phyloP scores from a whole-genome alignment of 1,140 invertebrate genomes.

The Habropoda laboriosa region DNA sequence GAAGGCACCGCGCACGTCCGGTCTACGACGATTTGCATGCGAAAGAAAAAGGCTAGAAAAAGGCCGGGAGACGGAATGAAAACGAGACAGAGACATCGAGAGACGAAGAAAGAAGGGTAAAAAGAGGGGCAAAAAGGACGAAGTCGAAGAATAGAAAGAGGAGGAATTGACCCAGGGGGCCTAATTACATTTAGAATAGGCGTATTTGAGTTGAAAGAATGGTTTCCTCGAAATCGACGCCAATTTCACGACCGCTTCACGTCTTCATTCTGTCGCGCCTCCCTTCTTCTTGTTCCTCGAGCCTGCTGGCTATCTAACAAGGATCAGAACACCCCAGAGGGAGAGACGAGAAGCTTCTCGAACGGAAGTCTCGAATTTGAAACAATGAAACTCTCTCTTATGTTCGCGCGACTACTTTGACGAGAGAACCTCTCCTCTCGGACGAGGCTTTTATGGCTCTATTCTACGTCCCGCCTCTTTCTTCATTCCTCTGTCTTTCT shows the following conservation, averaged over 20 bases:
- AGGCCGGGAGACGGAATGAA: background rate
- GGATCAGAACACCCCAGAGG: background rate
- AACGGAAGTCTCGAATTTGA: conserved; percentile 73
- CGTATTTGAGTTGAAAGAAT: conserved; percentile 12
- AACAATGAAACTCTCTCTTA: conserved; percentile 45
- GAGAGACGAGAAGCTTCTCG: background rate
- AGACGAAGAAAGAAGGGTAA: background rate
- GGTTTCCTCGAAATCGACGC: conserved; percentile 9
- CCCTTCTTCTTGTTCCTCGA: background rate
- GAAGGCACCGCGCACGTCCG: conserved; percentile 31
- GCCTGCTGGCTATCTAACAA: conserved; percentile 1
- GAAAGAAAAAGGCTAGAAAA: conserved; percentile 5
- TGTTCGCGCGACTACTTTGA: no score
- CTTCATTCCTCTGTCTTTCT: background rate
- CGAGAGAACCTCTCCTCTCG: conserved; percentile 31
- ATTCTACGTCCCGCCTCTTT: conserved; percentile 31
- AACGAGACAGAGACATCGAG: background rate
- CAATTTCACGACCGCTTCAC: conserved; percentile 40
- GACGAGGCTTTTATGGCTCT: conserved; percentile 51
- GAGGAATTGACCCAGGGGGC: background rate
- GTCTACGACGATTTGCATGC: conserved; percentile 38
- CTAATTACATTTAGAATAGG: conserved; percentile 44
- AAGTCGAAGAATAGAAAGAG: background rate
- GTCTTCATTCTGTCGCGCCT: conserved; percentile 41
- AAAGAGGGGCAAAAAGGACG: no score